Conservation (phyloP, 2,797 vertebrate species). For the Anabas testudineus region DNA sequence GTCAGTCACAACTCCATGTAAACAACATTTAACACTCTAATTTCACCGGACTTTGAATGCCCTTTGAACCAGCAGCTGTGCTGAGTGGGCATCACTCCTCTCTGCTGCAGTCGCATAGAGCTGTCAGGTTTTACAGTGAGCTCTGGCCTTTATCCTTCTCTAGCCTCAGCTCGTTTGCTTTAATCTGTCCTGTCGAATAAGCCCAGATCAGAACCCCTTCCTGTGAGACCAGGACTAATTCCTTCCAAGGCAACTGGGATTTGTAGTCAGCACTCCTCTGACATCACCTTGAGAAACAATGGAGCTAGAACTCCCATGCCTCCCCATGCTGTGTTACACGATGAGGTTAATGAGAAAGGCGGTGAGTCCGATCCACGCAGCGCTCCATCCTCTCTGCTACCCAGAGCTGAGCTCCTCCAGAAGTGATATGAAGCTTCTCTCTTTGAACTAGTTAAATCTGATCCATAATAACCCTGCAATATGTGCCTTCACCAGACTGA, state of each 20-base stretch:
- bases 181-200: conserved; percentile 62
- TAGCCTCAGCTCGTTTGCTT: conserved; percentile 57
- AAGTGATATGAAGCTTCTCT: conserved; percentile 30
- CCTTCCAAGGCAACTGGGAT: conserved; percentile 64
- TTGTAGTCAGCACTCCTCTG: conserved; percentile 78
- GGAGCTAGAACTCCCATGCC: conserved; percentile 47
- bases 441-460: conserved; percentile 50
- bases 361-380: conserved; percentile 26
- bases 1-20: background rate
- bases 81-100: conserved; percentile 44
- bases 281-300: conserved; percentile 67
- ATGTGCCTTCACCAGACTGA: background rate
- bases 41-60: background rate
- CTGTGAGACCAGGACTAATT: conserved; percentile 65
- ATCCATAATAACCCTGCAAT: conserved; percentile 25
- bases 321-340: conserved; percentile 44
- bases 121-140: conserved; percentile 54
- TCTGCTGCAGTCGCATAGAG: conserved; percentile 36
- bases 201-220: conserved; percentile 65
- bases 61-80: conserved; percentile 23
- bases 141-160: conserved; percentile 62
- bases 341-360: conserved; percentile 77
- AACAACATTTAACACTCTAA: conserved; percentile 3
- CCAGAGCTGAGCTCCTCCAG: conserved; percentile 21
- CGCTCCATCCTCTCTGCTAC: conserved; percentile 15